Conservation (phyloP, 2,888 invertebrate genomes). For the Parasteatoda lunata region DNA sequence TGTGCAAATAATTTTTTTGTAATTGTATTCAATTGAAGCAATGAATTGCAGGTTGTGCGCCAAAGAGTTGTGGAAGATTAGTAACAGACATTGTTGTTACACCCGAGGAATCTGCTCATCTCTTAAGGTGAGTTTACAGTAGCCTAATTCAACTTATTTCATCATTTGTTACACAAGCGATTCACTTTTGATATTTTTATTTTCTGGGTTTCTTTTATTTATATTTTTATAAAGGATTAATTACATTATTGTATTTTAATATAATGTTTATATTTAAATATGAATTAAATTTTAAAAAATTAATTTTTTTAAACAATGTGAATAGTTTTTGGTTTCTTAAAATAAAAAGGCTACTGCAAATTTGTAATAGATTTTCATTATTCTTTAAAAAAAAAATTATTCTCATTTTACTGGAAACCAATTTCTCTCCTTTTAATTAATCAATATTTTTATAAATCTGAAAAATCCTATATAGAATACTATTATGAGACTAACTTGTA, state of each 20-base stretch:
- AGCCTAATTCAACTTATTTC: neutral
- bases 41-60: slow-evolving; percentile 75
- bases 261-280: neutral
- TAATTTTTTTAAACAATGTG: no score
- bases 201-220: neutral
- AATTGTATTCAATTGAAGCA: neutral
- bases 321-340: no score
- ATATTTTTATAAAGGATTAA: neutral
- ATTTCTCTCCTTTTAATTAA: no score
- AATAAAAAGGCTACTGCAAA: no score
- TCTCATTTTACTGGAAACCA: no score
- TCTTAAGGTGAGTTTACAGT: slow-evolving; percentile 76
- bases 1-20: neutral
- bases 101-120: slow-evolving; percentile 80
- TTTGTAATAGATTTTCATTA: no score
- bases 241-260: neutral
- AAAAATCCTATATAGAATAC: no score
- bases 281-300: no score
- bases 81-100: slow-evolving; percentile 86
- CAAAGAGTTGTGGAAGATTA: slow-evolving; percentile 85
- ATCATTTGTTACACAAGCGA: neutral
- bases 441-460: no score
- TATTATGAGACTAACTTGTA: no score
- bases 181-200: neutral
- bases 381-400: no score